Conservation (phyloP, 2,113 vertebrate species). For the Lates calcarifer region DNA sequence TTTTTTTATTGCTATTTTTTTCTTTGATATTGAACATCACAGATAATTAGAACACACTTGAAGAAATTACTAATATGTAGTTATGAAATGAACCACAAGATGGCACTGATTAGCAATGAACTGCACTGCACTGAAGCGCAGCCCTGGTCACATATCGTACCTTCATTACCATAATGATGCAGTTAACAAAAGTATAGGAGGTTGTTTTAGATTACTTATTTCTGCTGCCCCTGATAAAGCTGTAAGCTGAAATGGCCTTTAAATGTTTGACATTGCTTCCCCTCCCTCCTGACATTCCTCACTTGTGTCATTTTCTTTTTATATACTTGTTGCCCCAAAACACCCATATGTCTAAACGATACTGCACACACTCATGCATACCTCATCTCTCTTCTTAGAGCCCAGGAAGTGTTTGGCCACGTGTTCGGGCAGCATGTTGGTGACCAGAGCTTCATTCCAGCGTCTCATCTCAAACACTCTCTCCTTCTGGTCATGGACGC, state of each 20-base stretch:
- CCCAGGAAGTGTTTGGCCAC: constrained; percentile 97
- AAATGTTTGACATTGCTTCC: neutral
- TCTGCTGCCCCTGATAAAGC: neutral
- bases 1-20: neutral
- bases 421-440: constrained; percentile 96
- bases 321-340: neutral
- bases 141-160: neutral
- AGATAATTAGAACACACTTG: neutral
- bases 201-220: neutral
- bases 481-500: constrained; percentile 95
- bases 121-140: neutral
- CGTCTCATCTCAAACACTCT: constrained; percentile 95
- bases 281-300: neutral
- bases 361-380: constrained; percentile 48
- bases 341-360: neutral
- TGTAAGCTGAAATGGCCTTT: neutral
- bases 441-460: constrained; percentile 95
- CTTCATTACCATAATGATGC: neutral
- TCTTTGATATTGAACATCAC: neutral
- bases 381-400: constrained; percentile 95
- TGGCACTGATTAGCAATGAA: constrained; percentile 29
- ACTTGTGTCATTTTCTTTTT: neutral
- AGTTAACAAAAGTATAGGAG: neutral
- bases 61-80: neutral
- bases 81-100: constrained; percentile 49